These are phyloP conservation scores for Acrocephalus kingi DNA, from an alignment of 2,113 vertebrate species.

Conservation along the genomic window DNA sequence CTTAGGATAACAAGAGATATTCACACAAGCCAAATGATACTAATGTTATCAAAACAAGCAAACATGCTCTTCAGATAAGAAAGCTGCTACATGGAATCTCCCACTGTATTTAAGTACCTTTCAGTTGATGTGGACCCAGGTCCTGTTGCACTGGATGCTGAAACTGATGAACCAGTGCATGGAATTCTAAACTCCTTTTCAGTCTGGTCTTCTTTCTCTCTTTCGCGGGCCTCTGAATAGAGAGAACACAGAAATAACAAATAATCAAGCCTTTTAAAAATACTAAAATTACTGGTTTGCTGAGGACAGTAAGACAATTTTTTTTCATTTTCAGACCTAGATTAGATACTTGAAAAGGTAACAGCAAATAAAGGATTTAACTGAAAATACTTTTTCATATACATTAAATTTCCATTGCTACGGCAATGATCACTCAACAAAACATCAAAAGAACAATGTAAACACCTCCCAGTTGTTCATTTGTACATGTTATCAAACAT, in stretches of 20 bases:
- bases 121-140: background rate
- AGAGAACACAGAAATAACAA: background rate
- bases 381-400: background rate
- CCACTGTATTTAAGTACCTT: conserved; percentile 58
- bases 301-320: background rate
- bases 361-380: background rate
- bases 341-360: background rate
- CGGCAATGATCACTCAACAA: background rate
- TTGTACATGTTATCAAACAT: background rate
- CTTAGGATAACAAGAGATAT: background rate
- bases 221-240: conserved; percentile 77
- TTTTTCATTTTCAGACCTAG: background rate
- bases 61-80: background rate
- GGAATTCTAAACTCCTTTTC: conserved; percentile 60
- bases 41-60: background rate
- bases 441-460: background rate
- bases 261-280: background rate
- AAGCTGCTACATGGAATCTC: background rate
- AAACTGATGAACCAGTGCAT: conserved; percentile 14
- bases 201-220: conserved; percentile 67
- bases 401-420: background rate
- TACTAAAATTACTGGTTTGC: background rate
- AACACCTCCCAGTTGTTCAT: background rate
- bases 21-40: background rate
- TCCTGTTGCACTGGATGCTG: conserved; percentile 34